Conservation (phyloP, 2,888 invertebrate genomes). For the Emmelina monodactyla region DNA sequence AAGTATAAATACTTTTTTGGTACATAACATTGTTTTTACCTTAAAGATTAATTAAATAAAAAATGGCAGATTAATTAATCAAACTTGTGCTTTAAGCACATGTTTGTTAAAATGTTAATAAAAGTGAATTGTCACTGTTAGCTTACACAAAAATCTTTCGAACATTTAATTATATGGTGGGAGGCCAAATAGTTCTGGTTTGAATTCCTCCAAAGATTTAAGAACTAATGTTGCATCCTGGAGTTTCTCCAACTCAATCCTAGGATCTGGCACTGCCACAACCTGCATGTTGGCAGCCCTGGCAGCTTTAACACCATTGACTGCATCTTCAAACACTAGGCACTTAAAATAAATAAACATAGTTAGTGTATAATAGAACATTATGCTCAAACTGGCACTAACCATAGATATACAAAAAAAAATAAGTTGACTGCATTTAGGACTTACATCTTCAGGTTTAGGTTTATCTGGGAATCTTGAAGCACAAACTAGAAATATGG, state of each 20-base stretch:
- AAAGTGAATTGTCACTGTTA: no score
- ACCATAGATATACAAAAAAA: background rate
- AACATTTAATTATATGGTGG: no score
- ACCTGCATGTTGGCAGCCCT: conserved; percentile 84
- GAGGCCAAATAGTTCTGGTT: conserved; percentile 84
- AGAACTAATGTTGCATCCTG: conserved; percentile 72
- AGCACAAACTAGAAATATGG: conserved; percentile 82
- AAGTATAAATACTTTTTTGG: no score
- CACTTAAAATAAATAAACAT: conserved; percentile 54
- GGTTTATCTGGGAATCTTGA: conserved; percentile 74
- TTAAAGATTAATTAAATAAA: no score
- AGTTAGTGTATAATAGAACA: background rate
- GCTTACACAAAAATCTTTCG: no score
- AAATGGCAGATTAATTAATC: no score
- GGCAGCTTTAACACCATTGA: conserved; percentile 85
- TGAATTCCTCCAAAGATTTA: conserved; percentile 77
- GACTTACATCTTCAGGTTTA: conserved; percentile 61
- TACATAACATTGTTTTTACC: no score
- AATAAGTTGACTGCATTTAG: background rate
- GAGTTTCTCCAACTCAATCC: conserved; percentile 29
- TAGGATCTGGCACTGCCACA: conserved; percentile 77
- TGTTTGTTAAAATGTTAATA: no score
- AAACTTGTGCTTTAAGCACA: no score
- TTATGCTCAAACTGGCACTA: background rate
- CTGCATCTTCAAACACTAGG: conserved; percentile 91